phyloP scores from a whole-genome alignment of 2,797 vertebrate genomes.

The Pseudochromis fuscus region DNA sequence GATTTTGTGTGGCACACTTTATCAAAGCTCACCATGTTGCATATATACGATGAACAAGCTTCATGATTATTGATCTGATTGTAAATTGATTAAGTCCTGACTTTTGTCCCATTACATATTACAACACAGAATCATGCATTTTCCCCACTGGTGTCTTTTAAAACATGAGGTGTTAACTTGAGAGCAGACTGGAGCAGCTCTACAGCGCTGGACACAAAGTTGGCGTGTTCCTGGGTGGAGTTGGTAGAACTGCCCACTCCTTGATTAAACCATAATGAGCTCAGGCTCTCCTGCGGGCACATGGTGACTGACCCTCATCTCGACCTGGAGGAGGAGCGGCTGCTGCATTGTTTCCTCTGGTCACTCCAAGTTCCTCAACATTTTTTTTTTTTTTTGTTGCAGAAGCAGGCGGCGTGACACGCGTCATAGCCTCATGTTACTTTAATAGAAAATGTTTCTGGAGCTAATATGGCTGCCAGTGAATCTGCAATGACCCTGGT shows the following conservation, averaged over 20 bases:
- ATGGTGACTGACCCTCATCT: slow-evolving; percentile 53
- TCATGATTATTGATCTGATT: not conserved
- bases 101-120: not conserved
- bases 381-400: no score
- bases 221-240: slow-evolving; percentile 48
- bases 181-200: not conserved
- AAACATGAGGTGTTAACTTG: not conserved
- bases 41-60: not conserved
- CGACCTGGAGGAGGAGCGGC: slow-evolving; percentile 1
- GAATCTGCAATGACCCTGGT: slow-evolving; percentile 37
- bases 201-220: slow-evolving; percentile 39
- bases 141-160: not conserved
- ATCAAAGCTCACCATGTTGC: not conserved
- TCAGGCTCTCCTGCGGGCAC: slow-evolving; percentile 33
- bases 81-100: not conserved
- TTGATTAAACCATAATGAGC: slow-evolving; percentile 63
- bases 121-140: not conserved
- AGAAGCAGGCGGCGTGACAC: slow-evolving; percentile 14
- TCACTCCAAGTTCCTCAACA: slow-evolving; percentile 33
- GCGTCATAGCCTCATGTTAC: slow-evolving; percentile 18
- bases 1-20: not conserved
- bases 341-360: slow-evolving; percentile 11
- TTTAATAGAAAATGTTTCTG: slow-evolving; percentile 37
- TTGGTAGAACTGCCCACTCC: slow-evolving; percentile 33
- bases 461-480: slow-evolving; percentile 66